These are phyloP conservation scores for Helostoma temminkii DNA, from an alignment of 2,797 vertebrate genomes.

Conservation along the genomic window DNA sequence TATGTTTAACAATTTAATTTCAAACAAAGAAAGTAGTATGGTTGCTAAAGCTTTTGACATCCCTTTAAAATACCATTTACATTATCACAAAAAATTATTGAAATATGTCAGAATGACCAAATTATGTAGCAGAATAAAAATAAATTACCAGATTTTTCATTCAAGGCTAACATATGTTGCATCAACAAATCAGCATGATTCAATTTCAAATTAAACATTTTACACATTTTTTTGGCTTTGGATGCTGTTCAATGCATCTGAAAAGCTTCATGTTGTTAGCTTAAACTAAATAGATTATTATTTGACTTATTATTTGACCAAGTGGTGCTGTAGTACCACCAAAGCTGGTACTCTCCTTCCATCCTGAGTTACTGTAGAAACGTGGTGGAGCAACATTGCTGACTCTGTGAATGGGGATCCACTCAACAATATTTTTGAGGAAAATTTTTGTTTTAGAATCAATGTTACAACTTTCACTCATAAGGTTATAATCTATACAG, in stretches of 20 bases:
- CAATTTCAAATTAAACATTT: slow-evolving; percentile 1
- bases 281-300: no score
- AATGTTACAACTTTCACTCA: neutral
- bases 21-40: neutral
- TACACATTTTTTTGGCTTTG: no score
- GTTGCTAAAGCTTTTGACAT: neutral
- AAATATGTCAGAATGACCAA: no score
- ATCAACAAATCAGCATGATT: slow-evolving; percentile 6
- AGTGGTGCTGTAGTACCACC: no score
- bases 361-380: no score
- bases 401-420: no score
- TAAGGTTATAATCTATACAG: neutral
- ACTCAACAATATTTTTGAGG: no score
- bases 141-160: neutral
- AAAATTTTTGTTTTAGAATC: neutral
- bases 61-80: neutral
- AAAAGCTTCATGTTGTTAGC: neutral
- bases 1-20: neutral
- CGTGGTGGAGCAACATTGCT: no score
- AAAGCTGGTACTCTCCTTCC: no score
- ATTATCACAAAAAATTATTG: neutral
- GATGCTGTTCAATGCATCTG: neutral
- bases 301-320: no score
- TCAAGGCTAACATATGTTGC: neutral
- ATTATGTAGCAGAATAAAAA: neutral